Percentiles rank a stretch among this genome's conserved stretches.
phyloP scores from a whole-genome alignment of 2,888 invertebrate species.

The Hydrotaea cyrtoneurina region DNA sequence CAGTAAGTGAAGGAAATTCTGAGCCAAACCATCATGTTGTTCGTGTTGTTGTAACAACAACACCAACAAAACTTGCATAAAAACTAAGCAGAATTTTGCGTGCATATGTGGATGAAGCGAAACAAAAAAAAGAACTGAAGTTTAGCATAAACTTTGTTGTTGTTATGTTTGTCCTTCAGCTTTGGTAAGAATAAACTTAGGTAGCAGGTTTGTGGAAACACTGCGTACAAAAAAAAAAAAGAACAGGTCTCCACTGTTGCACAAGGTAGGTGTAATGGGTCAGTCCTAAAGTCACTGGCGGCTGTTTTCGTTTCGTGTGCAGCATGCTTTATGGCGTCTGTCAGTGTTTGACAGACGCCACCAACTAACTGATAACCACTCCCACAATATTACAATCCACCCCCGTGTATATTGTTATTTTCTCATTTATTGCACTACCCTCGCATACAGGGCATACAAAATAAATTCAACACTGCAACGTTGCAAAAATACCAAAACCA shows the following conservation, averaged over 20 bases:
- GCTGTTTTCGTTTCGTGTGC: too few species aligned
- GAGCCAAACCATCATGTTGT: background rate
- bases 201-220: background rate
- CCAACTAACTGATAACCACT: too few species aligned
- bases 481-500: slow-evolving; percentile 45
- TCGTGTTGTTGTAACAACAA: background rate
- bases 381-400: too few species aligned
- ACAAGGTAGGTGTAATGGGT: too few species aligned
- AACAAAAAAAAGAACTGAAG: background rate
- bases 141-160: slow-evolving; percentile 27
- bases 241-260: too few species aligned
- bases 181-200: slow-evolving; percentile 11
- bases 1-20: background rate
- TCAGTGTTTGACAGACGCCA: too few species aligned
- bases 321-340: too few species aligned
- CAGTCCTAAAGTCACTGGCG: too few species aligned
- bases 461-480: slow-evolving; percentile 36
- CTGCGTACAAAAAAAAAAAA: background rate
- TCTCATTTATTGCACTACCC: too few species aligned
- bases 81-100: slow-evolving; percentile 14
- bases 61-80: background rate
- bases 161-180: background rate
- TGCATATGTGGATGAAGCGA: background rate
- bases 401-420: too few species aligned
- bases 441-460: background rate